A percentile compares a stretch with the other conserved stretches of the same genome.
Evolutionary conservation across 2,888 invertebrate genomes (phyloP).

Genomic region (Idaea aversata): DNA sequence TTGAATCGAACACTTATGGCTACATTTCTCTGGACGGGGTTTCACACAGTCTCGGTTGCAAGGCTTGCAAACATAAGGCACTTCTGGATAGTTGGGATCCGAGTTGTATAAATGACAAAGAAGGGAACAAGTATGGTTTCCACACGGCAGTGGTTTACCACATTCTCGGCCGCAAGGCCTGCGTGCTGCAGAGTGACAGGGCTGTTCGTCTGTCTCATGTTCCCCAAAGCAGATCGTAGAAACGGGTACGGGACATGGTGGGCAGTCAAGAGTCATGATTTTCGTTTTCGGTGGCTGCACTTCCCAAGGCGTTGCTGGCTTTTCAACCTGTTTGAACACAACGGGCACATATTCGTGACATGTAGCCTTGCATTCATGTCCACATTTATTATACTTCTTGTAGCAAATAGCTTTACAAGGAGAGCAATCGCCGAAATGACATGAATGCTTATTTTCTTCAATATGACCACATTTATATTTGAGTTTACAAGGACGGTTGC

Average conservation of each 20-base stretch:
- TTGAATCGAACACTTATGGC: conserved; percentile 84
- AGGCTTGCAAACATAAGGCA: conserved; percentile 63
- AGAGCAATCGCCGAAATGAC: conserved; percentile 92
- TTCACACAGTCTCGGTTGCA: conserved; percentile 80
- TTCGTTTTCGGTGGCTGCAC: conserved; percentile 72
- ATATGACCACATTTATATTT: conserved; percentile 93
- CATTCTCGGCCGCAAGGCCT: conserved; percentile 91
- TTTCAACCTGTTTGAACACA: conserved; percentile 78
- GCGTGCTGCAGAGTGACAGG: conserved; percentile 85
- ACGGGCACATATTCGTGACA: conserved; percentile 89
- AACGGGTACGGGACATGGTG: conserved; percentile 85
- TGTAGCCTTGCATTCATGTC: conserved; percentile 84
- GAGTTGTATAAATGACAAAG: conserved; percentile 83
- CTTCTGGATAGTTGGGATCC: conserved; percentile 66
- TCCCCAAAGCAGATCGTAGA: conserved; percentile 86
- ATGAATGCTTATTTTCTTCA: conserved; percentile 85
- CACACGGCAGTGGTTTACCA: conserved; percentile 85
- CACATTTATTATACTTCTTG: conserved; percentile 78
- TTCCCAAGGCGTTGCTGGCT: conserved; percentile 85
- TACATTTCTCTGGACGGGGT: conserved; percentile 85
- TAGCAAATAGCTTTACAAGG: conserved; percentile 89
- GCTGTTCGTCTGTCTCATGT: conserved; percentile 84
- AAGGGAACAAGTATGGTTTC: conserved; percentile 87
- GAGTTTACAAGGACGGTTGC: conserved; percentile 86
- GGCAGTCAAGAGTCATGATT: conserved; percentile 82